Evolutionary conservation across 1,140 invertebrate species (phyloP).

Genomic region (Apolygus lucorum): DNA sequence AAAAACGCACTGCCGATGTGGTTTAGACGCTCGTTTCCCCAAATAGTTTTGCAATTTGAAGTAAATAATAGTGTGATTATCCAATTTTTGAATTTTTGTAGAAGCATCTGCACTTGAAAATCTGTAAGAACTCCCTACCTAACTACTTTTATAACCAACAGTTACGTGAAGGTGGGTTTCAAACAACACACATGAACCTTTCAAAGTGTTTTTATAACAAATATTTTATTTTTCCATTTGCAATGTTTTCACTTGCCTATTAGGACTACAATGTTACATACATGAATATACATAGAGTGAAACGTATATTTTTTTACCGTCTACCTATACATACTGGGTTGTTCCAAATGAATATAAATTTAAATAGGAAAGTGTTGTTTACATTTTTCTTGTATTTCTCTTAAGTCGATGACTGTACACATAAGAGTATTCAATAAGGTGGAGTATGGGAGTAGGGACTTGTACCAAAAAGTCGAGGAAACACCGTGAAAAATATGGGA

Average conservation of each 20-base stretch:
- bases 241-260: conserved; percentile 27
- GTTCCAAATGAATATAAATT: conserved; percentile 18
- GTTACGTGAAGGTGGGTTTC: too few relatives aligned
- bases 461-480: too few relatives aligned
- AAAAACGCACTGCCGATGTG: too few relatives aligned
- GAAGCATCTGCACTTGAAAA: too few relatives aligned
- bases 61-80: too few relatives aligned
- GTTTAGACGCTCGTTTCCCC: too few relatives aligned
- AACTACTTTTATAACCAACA: not conserved
- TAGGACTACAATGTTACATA: conserved; percentile 29
- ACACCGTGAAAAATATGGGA: too few relatives aligned
- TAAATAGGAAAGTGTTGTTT: conserved; percentile 18
- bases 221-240: conserved; percentile 27
- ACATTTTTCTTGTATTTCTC: not conserved
- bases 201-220: conserved; percentile 27
- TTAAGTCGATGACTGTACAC: not conserved
- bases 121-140: too few relatives aligned
- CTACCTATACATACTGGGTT: conserved; percentile 30
- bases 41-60: too few relatives aligned
- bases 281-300: conserved; percentile 30
- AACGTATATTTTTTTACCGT: conserved; percentile 24
- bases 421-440: conserved; percentile 9
- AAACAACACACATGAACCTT: too few relatives aligned
- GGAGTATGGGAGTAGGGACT: not conserved
- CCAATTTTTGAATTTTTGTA: too few relatives aligned